A percentile compares a stretch with the other conserved stretches of the same genome.
Conservation (phyloP, 2,113 vertebrate species). For the Raphicerus campestris region DNA sequence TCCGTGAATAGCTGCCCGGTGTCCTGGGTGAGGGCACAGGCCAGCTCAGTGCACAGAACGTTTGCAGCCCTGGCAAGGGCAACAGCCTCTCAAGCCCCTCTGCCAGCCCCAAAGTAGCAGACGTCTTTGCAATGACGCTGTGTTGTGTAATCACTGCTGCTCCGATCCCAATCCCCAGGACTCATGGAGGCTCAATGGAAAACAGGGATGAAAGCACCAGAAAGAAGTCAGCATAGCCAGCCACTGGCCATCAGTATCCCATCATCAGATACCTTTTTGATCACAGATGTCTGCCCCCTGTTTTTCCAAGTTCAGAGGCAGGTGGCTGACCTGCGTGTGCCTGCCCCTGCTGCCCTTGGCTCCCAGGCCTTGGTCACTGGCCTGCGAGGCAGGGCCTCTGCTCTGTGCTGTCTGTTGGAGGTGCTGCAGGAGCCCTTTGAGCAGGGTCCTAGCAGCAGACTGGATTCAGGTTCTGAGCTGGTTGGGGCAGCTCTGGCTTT, state of each 20-base stretch:
- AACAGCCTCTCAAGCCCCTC: neutral
- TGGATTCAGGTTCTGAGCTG: neutral
- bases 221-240: neutral
- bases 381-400: neutral
- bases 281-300: conserved; percentile 11
- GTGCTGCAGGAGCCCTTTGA: neutral
- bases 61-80: neutral
- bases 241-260: neutral
- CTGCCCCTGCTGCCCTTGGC: neutral
- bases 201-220: neutral
- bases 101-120: neutral
- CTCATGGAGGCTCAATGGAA: too few species aligned
- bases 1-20: neutral
- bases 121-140: neutral
- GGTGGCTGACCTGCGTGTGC: neutral
- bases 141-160: too few species aligned
- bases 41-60: neutral
- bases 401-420: neutral
- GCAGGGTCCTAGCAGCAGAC: neutral
- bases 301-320: conserved; percentile 23
- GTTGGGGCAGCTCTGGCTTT: neutral
- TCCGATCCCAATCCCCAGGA: neutral
- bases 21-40: neutral
- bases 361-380: neutral
- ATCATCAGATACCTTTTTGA: neutral